Conservation (phyloP, 2,797 vertebrate species). For the Gouania willdenowi region DNA sequence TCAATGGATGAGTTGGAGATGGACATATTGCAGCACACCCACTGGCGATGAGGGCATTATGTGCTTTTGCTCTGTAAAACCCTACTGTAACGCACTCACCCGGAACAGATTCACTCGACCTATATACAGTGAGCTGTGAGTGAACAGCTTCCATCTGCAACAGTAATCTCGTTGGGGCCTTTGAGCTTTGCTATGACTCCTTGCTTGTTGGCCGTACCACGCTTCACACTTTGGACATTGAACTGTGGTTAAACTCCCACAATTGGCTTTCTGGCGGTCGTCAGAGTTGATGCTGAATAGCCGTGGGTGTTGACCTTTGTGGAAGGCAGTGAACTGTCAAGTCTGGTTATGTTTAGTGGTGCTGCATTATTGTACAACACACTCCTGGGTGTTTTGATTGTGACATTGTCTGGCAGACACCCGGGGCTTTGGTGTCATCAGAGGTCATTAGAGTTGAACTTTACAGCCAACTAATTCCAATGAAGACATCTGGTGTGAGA, state of each 20-base stretch:
- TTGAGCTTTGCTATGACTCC: conserved; percentile 41
- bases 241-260: conserved; percentile 54
- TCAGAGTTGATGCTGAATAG: conserved; percentile 43
- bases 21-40: conserved; percentile 7
- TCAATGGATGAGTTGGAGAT: neutral
- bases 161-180: conserved; percentile 43
- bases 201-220: conserved; percentile 34
- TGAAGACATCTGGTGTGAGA: conserved; percentile 49
- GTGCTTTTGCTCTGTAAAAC: conserved; percentile 48
- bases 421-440: conserved; percentile 49
- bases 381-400: conserved; percentile 47
- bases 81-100: conserved; percentile 51
- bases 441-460: conserved; percentile 64
- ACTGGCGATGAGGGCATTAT: conserved; percentile 14
- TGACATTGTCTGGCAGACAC: conserved; percentile 58
- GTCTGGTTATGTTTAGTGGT: conserved; percentile 55
- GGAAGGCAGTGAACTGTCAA: conserved; percentile 60
- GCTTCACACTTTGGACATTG: conserved; percentile 54
- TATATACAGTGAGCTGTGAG: conserved; percentile 59
- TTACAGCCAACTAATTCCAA: conserved; percentile 54
- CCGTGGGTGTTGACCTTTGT: conserved; percentile 66
- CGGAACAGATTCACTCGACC: conserved; percentile 54
- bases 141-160: conserved; percentile 60
- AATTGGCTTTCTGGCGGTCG: conserved; percentile 44
- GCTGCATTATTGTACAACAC: conserved; percentile 42